Conservation (phyloP, 2,888 invertebrate species). For the Bombylius major region DNA sequence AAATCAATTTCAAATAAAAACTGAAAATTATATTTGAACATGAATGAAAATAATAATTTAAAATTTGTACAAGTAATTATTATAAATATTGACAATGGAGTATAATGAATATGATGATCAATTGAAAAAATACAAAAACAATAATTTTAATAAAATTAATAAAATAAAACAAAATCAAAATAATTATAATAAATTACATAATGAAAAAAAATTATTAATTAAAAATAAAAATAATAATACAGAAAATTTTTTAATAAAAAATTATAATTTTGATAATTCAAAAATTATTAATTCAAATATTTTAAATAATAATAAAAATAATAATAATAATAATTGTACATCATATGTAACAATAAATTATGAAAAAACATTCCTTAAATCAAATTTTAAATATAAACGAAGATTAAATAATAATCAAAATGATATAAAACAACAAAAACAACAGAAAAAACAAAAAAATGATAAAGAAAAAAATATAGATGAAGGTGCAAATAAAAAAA, state of each 20-base stretch:
- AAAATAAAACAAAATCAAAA: too few species aligned
- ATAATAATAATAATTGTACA: background rate
- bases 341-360: background rate
- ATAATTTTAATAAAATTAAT: background rate
- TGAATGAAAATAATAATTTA: background rate
- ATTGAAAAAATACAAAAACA: background rate
- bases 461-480: too few species aligned
- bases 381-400: constrained; percentile 36
- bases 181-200: too few species aligned
- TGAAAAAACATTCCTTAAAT: constrained; percentile 28
- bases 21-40: background rate
- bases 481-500: too few species aligned
- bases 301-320: background rate
- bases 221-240: background rate
- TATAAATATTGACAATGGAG: background rate
- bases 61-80: background rate
- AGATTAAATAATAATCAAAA: constrained; percentile 17
- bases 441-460: background rate
- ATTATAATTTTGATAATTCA: background rate
- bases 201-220: too few species aligned
- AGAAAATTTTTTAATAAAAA: background rate
- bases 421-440: background rate
- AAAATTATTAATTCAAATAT: background rate
- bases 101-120: background rate
- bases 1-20: too few species aligned